These are phyloP conservation scores for Glandiceps talaboti DNA, from an alignment of 53 echinoderm and acorn worm genomes.

Conservation along the genomic window DNA sequence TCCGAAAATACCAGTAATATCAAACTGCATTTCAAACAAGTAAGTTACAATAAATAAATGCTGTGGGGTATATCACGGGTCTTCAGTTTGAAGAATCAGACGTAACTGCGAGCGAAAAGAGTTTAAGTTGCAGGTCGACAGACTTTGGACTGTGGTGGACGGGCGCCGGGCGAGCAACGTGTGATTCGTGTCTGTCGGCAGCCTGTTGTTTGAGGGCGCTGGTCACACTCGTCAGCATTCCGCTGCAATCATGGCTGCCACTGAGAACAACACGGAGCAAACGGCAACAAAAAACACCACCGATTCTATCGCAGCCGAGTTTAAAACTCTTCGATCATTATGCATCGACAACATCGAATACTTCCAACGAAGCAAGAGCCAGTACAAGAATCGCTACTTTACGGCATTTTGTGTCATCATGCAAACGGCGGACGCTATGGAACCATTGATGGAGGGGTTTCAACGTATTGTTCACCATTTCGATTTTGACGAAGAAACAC, in stretches of 20 bases:
- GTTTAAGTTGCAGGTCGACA: too few relatives aligned
- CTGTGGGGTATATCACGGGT: too few relatives aligned
- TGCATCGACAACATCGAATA: constrained; percentile 92
- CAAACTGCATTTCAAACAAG: background rate
- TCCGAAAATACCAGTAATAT: background rate
- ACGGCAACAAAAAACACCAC: background rate
- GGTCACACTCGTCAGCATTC: background rate
- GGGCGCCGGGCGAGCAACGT: too few relatives aligned
- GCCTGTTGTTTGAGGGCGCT: background rate
- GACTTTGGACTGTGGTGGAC: too few relatives aligned
- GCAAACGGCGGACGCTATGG: constrained; percentile 74
- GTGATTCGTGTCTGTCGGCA: too few relatives aligned
- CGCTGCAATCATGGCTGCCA: background rate
- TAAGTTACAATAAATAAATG: too few relatives aligned
- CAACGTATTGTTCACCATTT: constrained; percentile 61
- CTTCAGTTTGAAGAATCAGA: too few relatives aligned
- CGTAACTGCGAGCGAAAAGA: too few relatives aligned
- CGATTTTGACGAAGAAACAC: constrained; percentile 62
- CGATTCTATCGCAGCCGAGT: background rate
- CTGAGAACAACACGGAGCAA: background rate
- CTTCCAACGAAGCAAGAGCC: constrained; percentile 55
- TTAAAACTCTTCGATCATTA: constrained; percentile 65
- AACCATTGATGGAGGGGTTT: constrained; percentile 74
- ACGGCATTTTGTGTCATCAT: constrained; percentile 76
- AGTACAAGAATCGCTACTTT: constrained; percentile 63